Evolutionary conservation across 2,888 invertebrate species (phyloP).

Genomic region (Sesia bembeciformis): DNA sequence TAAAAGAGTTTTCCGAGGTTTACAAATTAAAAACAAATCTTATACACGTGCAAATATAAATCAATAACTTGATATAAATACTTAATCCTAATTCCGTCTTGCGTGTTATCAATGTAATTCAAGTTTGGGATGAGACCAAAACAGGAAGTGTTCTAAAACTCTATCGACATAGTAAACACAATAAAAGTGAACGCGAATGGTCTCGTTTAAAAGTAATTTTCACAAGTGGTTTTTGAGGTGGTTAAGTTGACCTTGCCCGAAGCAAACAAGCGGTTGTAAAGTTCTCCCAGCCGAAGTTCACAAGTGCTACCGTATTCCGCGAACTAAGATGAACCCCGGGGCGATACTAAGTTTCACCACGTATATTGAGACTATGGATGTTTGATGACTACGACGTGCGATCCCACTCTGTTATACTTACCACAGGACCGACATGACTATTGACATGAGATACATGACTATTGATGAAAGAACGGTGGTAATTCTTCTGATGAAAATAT

Average conservation of each 20-base stretch:
- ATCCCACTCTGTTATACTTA: slow-evolving; percentile 13
- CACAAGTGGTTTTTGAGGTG: slow-evolving; percentile 10
- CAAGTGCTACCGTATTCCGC: slow-evolving; percentile 46
- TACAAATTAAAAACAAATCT: too few relatives aligned
- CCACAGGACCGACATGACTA: neutral
- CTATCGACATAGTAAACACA: too few relatives aligned
- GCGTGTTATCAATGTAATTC: too few relatives aligned
- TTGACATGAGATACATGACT: neutral
- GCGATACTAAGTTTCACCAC: slow-evolving; percentile 49
- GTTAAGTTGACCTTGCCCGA: slow-evolving; percentile 8
- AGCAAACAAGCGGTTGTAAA: slow-evolving; percentile 52
- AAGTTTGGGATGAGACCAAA: too few relatives aligned
- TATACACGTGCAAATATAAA: too few relatives aligned
- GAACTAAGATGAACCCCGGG: slow-evolving; percentile 54
- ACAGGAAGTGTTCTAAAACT: too few relatives aligned
- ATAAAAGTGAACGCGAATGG: neutral
- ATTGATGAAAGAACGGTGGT: neutral
- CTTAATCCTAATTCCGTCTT: too few relatives aligned
- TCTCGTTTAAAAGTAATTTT: neutral
- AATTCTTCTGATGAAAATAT: neutral
- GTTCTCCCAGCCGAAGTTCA: slow-evolving; percentile 35
- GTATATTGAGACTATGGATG: slow-evolving; percentile 54
- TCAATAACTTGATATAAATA: too few relatives aligned
- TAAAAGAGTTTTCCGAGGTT: too few relatives aligned
- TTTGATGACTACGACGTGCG: slow-evolving; percentile 58